Percentiles rank a stretch among this genome's conserved stretches.
Conservation (phyloP, 2,888 invertebrate species). For the Rotaria magnacalcarata region DNA sequence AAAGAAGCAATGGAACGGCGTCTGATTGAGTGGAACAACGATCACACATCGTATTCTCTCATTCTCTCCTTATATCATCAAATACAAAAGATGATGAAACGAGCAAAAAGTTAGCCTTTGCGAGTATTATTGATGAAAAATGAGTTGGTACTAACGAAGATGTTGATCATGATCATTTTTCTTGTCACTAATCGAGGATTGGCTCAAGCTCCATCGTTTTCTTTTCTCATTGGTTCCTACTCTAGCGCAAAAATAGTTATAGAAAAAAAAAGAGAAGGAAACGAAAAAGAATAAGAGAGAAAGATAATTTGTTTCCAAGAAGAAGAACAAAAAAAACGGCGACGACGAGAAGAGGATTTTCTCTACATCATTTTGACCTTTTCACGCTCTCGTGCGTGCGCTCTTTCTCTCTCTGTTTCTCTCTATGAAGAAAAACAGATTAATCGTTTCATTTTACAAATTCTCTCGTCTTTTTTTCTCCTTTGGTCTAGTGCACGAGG, state of each 20-base stretch:
- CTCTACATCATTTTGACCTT: conserved; percentile 16
- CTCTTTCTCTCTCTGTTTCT: background rate
- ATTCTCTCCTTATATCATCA: background rate
- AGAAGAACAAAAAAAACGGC: background rate
- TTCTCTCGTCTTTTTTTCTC: background rate
- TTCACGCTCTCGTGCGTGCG: background rate
- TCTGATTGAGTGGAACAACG: conserved; percentile 22
- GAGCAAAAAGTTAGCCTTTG: background rate
- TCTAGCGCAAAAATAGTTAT: background rate
- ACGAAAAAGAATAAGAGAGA: background rate
- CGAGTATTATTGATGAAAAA: background rate
- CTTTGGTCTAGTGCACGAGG: background rate
- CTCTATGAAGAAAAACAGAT: conserved; percentile 25
- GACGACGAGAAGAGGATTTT: background rate
- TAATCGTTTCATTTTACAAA: conserved; percentile 38
- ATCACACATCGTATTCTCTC: background rate
- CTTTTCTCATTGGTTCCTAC: background rate
- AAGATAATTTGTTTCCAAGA: background rate
- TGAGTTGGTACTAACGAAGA: background rate
- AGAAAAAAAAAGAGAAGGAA: background rate
- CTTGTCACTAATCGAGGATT: background rate
- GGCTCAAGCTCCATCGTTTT: background rate
- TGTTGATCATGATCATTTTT: conserved; percentile 21
- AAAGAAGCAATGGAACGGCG: background rate
- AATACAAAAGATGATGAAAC: background rate